Conservation (phyloP, 1,140 invertebrate species). For the Contarinia nasturtii region DNA sequence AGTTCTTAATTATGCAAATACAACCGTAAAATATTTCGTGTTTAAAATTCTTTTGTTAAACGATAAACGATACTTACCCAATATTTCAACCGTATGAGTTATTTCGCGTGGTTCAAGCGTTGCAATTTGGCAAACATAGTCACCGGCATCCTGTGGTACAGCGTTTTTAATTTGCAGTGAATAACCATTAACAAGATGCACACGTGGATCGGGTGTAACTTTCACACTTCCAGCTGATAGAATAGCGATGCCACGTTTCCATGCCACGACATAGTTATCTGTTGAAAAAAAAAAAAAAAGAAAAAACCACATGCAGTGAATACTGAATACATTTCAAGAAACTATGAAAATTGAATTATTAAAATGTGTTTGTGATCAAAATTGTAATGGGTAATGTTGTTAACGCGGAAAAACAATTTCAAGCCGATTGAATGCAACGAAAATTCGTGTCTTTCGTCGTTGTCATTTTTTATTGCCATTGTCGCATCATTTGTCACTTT, state of each 20-base stretch:
- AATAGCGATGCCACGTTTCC: constrained; percentile 36
- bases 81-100: constrained; percentile 34
- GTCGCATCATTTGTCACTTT: too few relatives aligned
- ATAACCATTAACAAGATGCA: constrained; percentile 30
- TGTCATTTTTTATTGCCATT: too few relatives aligned
- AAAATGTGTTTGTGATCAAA: too few relatives aligned
- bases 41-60: too few relatives aligned
- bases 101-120: constrained; percentile 34
- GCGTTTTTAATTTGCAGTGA: constrained; percentile 34
- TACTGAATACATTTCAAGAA: too few relatives aligned
- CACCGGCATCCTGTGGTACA: constrained; percentile 32
- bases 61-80: constrained; percentile 26
- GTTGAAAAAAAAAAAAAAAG: constrained; percentile 6
- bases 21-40: too few relatives aligned
- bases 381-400: too few relatives aligned
- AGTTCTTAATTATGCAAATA: too few relatives aligned
- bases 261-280: constrained; percentile 30
- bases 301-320: neutral
- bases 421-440: too few relatives aligned
- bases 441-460: too few relatives aligned
- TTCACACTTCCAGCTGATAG: constrained; percentile 33
- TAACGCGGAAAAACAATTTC: too few relatives aligned
- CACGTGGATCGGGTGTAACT: constrained; percentile 33
- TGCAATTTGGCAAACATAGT: constrained; percentile 38
- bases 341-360: too few relatives aligned